Base-by-base conservation (phyloP, 2,888 invertebrate genomes). In the Drosophila eohydei region DNA sequence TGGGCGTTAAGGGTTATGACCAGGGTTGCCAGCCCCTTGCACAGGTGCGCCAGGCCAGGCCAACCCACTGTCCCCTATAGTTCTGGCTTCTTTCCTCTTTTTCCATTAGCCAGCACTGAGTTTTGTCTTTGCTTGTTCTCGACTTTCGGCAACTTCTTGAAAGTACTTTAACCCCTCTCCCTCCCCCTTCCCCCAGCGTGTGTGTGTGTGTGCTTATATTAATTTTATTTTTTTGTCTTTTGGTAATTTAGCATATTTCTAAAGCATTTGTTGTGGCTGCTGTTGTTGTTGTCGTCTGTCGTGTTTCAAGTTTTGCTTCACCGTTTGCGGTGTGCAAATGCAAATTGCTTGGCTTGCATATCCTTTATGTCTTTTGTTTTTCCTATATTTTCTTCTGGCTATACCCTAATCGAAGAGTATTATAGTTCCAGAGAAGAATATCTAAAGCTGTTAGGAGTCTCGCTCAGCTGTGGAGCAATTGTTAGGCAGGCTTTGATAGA, bases 221-320 rank as follows among this genome's bases (percentile, higher is more conserved):
- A 28, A n/a, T n/a, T 12, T 34, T 21, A 56, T 62, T 68, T 77
- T 78, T 74, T 80, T 88, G 74, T 88, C 84, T 88, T 83, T 88
- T 79, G 68, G 87, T 83, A 83, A 90, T 86, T 90, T 89, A 86
- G 89, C 89, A 90, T 90, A 86, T 88, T 88, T 88, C 71, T 86
- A 72, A 71, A 89, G 77, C 74, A 87, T 76, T 88, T 74, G 78
- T 64, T 73, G 72, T 64, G 52, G 60, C 63, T 76, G 67, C 52
- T 78, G 46, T 40, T 61, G 46, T 32, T 28, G 41, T 65, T 28
- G 64, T 62, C 57, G 62, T 61, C 54, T 65, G 46, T 46, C 80
- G 63, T 78, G 56, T 83, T 82, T 88, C 75, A 87, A 83, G 83
- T 83, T 83, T 86, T 81, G 81, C 87, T 71, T 88, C 79, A 88